A percentile compares a stretch with the other conserved stretches of the same genome.
phyloP scores from a whole-genome alignment of 2,888 invertebrate genomes.

The Elaeidobius kamerunicus region DNA sequence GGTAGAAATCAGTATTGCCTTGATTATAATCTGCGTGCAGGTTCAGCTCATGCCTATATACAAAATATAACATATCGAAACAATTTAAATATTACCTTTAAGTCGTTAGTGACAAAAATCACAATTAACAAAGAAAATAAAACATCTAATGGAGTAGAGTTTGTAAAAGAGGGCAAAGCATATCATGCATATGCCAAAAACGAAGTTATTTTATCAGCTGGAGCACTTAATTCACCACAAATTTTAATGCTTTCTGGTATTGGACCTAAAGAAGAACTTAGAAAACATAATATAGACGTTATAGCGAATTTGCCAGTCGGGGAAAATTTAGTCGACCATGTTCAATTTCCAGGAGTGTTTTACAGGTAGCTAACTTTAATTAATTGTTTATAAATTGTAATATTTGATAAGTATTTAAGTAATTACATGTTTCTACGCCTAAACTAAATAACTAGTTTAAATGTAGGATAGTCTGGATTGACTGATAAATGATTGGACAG shows the following conservation, averaged over 20 bases:
- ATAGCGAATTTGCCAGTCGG: slow-evolving; percentile 10
- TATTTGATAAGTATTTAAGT: too few relatives aligned
- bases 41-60: slow-evolving; percentile 17
- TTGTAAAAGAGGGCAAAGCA: slow-evolving; percentile 45
- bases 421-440: too few relatives aligned
- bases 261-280: neutral
- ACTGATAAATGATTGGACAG: too few relatives aligned
- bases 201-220: slow-evolving; percentile 11
- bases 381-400: too few relatives aligned
- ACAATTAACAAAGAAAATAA: slow-evolving; percentile 5
- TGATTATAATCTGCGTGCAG: slow-evolving; percentile 15
- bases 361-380: too few relatives aligned
- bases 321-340: slow-evolving; percentile 5
- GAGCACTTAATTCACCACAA: slow-evolving; percentile 2
- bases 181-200: slow-evolving; percentile 2
- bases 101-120: slow-evolving; percentile 44
- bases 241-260: too few relatives aligned
- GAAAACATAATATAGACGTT: neutral
- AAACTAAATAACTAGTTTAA: too few relatives aligned
- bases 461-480: too few relatives aligned
- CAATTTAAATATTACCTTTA: slow-evolving; percentile 53
- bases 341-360: too few relatives aligned
- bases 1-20: slow-evolving; percentile 22
- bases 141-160: slow-evolving; percentile 19
- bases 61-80: slow-evolving; percentile 15